Conservation (phyloP, 2,888 invertebrate genomes). For the Rhopalosiphum nymphaeae region DNA sequence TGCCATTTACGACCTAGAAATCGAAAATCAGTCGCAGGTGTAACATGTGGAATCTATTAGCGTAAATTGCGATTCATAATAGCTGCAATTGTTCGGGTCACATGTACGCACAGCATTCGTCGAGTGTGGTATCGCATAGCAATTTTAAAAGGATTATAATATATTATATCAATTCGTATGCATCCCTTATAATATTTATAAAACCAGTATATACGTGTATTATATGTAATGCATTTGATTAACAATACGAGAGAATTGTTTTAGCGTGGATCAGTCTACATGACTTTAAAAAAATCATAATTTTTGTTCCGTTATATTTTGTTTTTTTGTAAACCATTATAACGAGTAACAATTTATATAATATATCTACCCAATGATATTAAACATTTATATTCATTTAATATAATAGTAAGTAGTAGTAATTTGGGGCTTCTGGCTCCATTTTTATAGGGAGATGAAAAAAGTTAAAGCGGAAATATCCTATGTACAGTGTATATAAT, state of each 20-base stretch:
- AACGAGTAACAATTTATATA: not conserved
- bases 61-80: slow-evolving; percentile 12
- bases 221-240: not conserved
- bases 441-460: too few species aligned
- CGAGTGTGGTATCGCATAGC: not conserved
- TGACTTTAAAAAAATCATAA: not conserved
- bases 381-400: not conserved
- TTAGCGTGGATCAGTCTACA: not conserved
- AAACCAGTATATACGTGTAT: not conserved
- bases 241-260: not conserved
- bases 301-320: not conserved
- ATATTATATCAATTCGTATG: not conserved
- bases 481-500: too few species aligned
- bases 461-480: too few species aligned
- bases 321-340: not conserved
- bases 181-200: not conserved
- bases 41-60: slow-evolving; percentile 16
- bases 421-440: too few species aligned
- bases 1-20: slow-evolving; percentile 7
- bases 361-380: not conserved
- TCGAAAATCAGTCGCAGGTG: slow-evolving; percentile 37
- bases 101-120: not conserved
- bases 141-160: slow-evolving; percentile 23
- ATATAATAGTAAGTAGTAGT: too few species aligned
- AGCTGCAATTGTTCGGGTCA: slow-evolving; percentile 10